Percentiles rank a stretch among this genome's conserved stretches.
Conservation (phyloP, 1,140 invertebrate species). For the Bombus fervidus region DNA sequence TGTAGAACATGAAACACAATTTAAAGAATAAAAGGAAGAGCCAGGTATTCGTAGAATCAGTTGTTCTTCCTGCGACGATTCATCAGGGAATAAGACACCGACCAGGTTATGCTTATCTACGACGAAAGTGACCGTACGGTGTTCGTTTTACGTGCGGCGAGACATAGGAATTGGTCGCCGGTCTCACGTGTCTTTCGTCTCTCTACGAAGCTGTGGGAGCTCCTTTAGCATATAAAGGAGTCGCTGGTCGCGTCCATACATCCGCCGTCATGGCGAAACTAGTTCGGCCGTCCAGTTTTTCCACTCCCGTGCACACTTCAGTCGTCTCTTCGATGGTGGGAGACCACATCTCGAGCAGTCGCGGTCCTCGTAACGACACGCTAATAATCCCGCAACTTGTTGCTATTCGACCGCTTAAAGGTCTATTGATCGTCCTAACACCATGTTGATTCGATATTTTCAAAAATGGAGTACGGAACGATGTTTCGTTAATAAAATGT, state of each 20-base stretch:
- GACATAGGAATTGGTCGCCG: slow-evolving; percentile 19
- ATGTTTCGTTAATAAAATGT: no score
- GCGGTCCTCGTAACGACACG: slow-evolving; percentile 63
- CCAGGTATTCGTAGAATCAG: not conserved
- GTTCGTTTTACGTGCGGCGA: slow-evolving; percentile 36
- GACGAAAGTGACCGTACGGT: slow-evolving; percentile 30
- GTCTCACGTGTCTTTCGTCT: slow-evolving; percentile 41
- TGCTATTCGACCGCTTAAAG: slow-evolving; percentile 53
- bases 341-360: slow-evolving; percentile 56
- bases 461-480: not conserved
- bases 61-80: slow-evolving; percentile 11
- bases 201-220: slow-evolving; percentile 24
- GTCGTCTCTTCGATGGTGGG: slow-evolving; percentile 34
- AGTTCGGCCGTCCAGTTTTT: slow-evolving; percentile 75
- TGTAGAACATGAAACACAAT: not conserved
- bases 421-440: not conserved
- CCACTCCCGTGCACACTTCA: slow-evolving; percentile 66
- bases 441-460: not conserved
- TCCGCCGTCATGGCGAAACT: slow-evolving; percentile 71
- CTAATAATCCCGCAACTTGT: slow-evolving; percentile 74
- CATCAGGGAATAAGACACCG: slow-evolving; percentile 18
- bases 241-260: slow-evolving; percentile 31
- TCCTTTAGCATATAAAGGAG: slow-evolving; percentile 58
- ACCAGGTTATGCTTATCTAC: slow-evolving; percentile 40
- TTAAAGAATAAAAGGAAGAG: not conserved